Conservation (phyloP, 2,113 vertebrate genomes). For the Struthio camelus region DNA sequence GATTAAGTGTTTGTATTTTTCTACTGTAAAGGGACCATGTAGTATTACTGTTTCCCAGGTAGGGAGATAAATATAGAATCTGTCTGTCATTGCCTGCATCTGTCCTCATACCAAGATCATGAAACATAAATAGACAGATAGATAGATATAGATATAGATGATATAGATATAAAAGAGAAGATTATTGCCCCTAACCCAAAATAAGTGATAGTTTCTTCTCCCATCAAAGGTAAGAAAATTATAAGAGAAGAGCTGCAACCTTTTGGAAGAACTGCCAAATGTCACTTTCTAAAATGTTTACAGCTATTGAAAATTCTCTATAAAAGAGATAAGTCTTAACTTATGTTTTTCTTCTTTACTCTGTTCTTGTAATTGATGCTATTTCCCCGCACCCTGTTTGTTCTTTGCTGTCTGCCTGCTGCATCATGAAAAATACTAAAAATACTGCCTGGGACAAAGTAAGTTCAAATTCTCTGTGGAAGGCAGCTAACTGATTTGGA, state of each 20-base stretch:
- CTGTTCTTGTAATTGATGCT: not conserved
- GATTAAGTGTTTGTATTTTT: not conserved
- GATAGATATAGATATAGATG: no score
- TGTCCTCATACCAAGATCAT: not conserved
- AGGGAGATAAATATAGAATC: not conserved
- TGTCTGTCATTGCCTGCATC: not conserved
- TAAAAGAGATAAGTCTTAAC: not conserved
- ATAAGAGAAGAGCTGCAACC: not conserved
- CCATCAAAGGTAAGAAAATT: not conserved
- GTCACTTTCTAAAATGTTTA: not conserved
- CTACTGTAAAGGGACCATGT: not conserved
- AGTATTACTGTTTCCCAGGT: not conserved
- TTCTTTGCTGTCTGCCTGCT: not conserved
- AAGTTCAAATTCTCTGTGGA: not conserved
- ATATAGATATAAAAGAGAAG: not conserved
- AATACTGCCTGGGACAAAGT: not conserved
- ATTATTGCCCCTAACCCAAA: not conserved
- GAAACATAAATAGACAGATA: not conserved
- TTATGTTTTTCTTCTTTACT: not conserved
- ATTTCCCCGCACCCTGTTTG: not conserved
- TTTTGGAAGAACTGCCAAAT: not conserved
- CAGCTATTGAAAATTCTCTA: not conserved
- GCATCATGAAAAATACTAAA: not conserved
- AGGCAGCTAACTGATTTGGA: not conserved
- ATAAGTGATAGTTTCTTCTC: no score